Base-by-base conservation (phyloP, 1,140 invertebrate genomes). In the Melitaea cinxia region DNA sequence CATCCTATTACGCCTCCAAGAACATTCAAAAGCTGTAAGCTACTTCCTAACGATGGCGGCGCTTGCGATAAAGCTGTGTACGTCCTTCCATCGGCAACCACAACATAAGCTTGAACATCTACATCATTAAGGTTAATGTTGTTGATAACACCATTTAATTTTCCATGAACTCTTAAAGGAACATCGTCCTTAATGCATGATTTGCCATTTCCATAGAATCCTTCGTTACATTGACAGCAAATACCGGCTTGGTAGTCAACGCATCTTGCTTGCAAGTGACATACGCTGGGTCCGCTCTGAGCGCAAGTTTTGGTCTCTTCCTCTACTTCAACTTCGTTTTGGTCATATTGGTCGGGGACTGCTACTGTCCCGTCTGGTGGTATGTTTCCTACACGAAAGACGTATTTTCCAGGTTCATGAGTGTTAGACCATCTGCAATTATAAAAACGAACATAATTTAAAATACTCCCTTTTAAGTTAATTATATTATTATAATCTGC, bases 61-160 rank as follows among this genome's bases (percentile, higher is more conserved):
- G 98, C 92, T 54, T 95, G 94, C 1, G 97, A 97, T 14, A 99
- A 92, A 5, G 98, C 98, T 0, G 97, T 98, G 80, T 99, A 99
- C 1, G 95, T 95, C 62, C 97, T 92, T 2, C 96, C 97, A 80
- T 99, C 98, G 10, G 93, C 92, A 2, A 96, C 96, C 2, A 98
- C 95, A 0, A 99, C 94, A 83, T 98, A 99, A 0, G 97, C 96
- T 89, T 99, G 98, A 52, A 99, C 91, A 82, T 98, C 95, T n/a
- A 96, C 93, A 30, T 96, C 93, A 9, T 94, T 92, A 1, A 98
- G 91, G 14, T 92, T 84, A 21, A 95, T 83, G 15, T 94, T 94
- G 80, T 99, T 99, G 0, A 99, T 83, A 53, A 92, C 92, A 7
- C 97, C 96, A 55, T 92, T 93, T 1, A 99, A 91, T 87, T 95